Evolutionary conservation across 2,888 invertebrate species (phyloP).

Genomic region (Neoascia interrupta): DNA sequence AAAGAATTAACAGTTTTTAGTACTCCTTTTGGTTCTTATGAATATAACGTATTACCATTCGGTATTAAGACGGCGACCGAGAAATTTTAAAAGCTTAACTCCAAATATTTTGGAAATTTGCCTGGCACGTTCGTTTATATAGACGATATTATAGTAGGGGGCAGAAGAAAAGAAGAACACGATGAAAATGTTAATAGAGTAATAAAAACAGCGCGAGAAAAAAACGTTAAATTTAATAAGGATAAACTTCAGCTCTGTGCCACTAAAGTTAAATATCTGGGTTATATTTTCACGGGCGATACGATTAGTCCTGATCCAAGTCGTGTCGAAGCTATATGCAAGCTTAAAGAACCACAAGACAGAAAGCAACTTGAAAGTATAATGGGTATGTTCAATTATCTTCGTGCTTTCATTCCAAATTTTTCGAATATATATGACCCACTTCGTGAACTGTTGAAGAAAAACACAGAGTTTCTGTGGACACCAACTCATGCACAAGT

Average conservation of each 20-base stretch:
- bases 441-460: too few relatives aligned
- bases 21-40: conserved; percentile 40
- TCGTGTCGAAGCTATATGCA: conserved; percentile 44
- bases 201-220: too few relatives aligned
- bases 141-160: conserved; percentile 15
- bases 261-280: conserved; percentile 70
- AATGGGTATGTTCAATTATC: conserved; percentile 57
- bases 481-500: background rate
- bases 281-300: conserved; percentile 56
- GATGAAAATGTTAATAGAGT: too few relatives aligned
- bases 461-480: conserved; percentile 4
- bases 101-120: conserved; percentile 34
- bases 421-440: conserved; percentile 34
- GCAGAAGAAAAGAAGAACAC: too few relatives aligned
- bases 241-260: conserved; percentile 68
- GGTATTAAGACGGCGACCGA: conserved; percentile 49
- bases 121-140: conserved; percentile 39
- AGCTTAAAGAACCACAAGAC: conserved; percentile 22
- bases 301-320: conserved; percentile 61
- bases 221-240: background rate
- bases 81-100: conserved; percentile 35
- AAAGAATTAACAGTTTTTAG: conserved; percentile 70
- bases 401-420: conserved; percentile 63
- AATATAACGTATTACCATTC: conserved; percentile 35
- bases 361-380: conserved; percentile 32